Evolutionary conservation across 2,113 vertebrate species (phyloP), one percentile per base, ranked within the genome.

Genomic region (Lutjanus erythropterus): DNA sequence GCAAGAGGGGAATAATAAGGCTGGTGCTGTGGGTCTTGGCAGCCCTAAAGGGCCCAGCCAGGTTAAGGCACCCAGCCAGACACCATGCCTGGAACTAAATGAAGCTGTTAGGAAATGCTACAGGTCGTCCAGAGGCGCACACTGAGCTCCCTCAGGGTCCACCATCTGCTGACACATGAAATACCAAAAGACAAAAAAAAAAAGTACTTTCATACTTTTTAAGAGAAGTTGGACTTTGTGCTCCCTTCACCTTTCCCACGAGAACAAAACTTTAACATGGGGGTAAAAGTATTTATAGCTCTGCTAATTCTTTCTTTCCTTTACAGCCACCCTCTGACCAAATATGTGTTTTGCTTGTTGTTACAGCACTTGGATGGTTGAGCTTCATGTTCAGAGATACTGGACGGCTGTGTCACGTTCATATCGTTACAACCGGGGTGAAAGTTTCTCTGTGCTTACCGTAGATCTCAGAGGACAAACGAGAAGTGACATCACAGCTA

Each of bases 1-100:
- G 91, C 88, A 86, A 81, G 88, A 88, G 83, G 86, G 88, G 89
- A 91, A 92, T 92, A 91, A 90, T 91, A 91, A 92, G 82, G 81
- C 80, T 52, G 85, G 71, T 49, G 83, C 64, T 76, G 84, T 67
- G 83, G 76, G 33, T 83, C 68, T 86, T 83, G 83, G 86, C 84
- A 84, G 73, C 71, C 71, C 71, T 53, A 37, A 85, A 82, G 80
- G 77, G 79, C 76, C 86, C 86, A 75, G 89, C 67, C 87, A 83
- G 89, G 92, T 92, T 61, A 83, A 41, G 86, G 88, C 86, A 81
- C 70, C 72, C 68, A 70, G 88, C 88, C 87, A 90, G 89, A 90
- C 87, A 80, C 83, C 84, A 74, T 70, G 88, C 88, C 78, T 91
- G 86, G 81, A 94, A 89, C 84, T 80, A 93, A 93, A 92, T 88